A percentile compares a stretch with the other conserved stretches of the same genome.
Evolutionary conservation across 1,140 invertebrate species (phyloP).

Genomic region (Dendrolimus kikuchii): DNA sequence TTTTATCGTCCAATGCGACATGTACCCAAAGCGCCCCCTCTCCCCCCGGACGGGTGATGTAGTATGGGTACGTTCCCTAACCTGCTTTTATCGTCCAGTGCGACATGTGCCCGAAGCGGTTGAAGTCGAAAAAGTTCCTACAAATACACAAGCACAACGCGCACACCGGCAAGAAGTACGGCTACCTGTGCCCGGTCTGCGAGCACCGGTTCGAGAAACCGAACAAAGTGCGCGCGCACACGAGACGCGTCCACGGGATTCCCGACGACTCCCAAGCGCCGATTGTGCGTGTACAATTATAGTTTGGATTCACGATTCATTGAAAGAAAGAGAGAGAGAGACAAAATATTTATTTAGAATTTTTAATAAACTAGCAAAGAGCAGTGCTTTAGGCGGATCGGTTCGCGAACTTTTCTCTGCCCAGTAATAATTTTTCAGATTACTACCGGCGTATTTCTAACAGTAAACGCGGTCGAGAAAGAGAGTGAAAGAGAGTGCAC

Average conservation of each 20-base stretch:
- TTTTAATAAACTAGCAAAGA: not conserved
- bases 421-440: too few relatives aligned
- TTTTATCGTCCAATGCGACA: too few relatives aligned
- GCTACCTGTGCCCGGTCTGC: constrained; percentile 51
- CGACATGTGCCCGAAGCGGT: constrained; percentile 51
- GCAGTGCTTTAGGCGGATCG: not conserved
- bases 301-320: not conserved
- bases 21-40: too few relatives aligned
- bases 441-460: not conserved
- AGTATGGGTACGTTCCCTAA: not conserved
- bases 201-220: constrained; percentile 55
- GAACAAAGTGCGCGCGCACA: constrained; percentile 54
- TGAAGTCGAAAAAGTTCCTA: constrained; percentile 61
- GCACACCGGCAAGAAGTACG: constrained; percentile 51
- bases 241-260: constrained; percentile 43
- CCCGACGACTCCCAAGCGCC: constrained; percentile 38
- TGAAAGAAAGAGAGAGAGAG: not conserved
- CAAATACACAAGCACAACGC: constrained; percentile 62
- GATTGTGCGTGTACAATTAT: constrained; percentile 38
- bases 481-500: too few relatives aligned
- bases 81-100: constrained; percentile 24
- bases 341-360: not conserved
- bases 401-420: not conserved
- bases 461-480: too few relatives aligned
- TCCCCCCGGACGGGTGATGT: too few relatives aligned